phyloP scores from a whole-genome alignment of 2,888 invertebrate genomes.

The Beris morrisii region DNA sequence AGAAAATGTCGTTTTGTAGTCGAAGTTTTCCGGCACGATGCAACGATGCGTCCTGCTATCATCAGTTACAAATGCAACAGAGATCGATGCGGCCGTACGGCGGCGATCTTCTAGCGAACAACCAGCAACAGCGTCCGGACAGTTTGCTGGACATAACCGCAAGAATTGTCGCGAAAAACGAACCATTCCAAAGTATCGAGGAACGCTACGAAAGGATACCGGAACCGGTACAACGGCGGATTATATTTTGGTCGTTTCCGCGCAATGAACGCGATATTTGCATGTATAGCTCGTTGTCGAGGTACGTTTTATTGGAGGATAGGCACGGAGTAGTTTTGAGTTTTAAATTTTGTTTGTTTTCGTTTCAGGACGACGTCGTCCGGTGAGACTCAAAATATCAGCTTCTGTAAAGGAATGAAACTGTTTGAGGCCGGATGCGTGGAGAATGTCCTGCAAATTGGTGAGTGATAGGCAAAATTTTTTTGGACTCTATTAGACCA shows the following conservation, averaged over 20 bases:
- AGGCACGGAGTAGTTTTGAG: background rate
- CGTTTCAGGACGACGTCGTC: constrained; percentile 56
- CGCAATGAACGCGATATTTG: constrained; percentile 84
- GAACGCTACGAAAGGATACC: constrained; percentile 85
- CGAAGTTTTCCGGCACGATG: constrained; percentile 25
- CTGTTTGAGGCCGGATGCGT: constrained; percentile 81
- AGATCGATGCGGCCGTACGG: constrained; percentile 15
- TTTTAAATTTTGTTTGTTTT: constrained; percentile 10
- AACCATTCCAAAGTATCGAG: constrained; percentile 84
- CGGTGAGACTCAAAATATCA: constrained; percentile 77
- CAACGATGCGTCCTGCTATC: constrained; percentile 26
- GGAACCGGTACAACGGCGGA: constrained; percentile 83
- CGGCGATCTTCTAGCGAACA: background rate
- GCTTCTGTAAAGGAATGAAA: constrained; percentile 84
- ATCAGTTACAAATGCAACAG: constrained; percentile 23
- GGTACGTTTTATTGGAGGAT: constrained; percentile 28
- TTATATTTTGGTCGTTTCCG: constrained; percentile 89
- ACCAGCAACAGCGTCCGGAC: constrained; percentile 59
- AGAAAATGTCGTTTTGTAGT: constrained; percentile 28
- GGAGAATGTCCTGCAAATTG: constrained; percentile 85
- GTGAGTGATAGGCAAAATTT: constrained; percentile 61
- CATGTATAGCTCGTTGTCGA: constrained; percentile 82
- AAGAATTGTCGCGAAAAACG: constrained; percentile 79
- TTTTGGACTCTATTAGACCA: background rate
- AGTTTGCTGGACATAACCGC: constrained; percentile 80